Conservation (phyloP, 2,113 vertebrate species). For the Pipra filicauda region DNA sequence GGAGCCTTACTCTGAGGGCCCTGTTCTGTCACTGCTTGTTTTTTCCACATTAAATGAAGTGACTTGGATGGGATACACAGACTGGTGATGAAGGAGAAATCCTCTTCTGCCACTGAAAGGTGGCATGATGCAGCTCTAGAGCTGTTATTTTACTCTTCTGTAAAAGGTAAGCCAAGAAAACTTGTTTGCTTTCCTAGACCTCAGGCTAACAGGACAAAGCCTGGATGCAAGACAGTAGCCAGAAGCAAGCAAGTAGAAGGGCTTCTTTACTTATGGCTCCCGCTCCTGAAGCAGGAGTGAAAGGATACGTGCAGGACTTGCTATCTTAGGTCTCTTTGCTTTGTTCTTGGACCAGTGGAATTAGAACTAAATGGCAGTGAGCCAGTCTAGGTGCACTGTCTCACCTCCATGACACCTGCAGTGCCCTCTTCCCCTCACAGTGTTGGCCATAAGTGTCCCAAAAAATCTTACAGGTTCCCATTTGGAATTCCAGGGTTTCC, state of each 20-base stretch:
- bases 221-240: neutral
- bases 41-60: constrained; percentile 9
- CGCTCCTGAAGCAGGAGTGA: neutral
- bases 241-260: neutral
- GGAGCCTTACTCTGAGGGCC: constrained; percentile 30
- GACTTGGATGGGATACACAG: constrained; percentile 13
- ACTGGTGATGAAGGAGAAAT: constrained; percentile 24
- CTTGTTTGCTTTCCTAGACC: neutral
- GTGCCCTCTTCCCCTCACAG: neutral
- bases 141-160: neutral
- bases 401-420: neutral
- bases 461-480: rapidly evolving
- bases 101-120: constrained; percentile 2
- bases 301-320: neutral
- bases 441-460: neutral
- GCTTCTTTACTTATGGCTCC: neutral
- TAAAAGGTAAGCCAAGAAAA: neutral
- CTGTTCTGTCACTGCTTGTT: constrained; percentile 50
- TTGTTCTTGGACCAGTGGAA: neutral
- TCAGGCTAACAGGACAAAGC: neutral
- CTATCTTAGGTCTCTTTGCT: neutral
- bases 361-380: neutral
- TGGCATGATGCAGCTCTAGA: neutral
- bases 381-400: neutral
- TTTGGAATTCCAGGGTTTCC: neutral